A percentile compares a stretch with the other conserved stretches of the same genome.
Evolutionary conservation across 1,140 invertebrate genomes (phyloP).

Genomic region (Odontomachus brunneus): DNA sequence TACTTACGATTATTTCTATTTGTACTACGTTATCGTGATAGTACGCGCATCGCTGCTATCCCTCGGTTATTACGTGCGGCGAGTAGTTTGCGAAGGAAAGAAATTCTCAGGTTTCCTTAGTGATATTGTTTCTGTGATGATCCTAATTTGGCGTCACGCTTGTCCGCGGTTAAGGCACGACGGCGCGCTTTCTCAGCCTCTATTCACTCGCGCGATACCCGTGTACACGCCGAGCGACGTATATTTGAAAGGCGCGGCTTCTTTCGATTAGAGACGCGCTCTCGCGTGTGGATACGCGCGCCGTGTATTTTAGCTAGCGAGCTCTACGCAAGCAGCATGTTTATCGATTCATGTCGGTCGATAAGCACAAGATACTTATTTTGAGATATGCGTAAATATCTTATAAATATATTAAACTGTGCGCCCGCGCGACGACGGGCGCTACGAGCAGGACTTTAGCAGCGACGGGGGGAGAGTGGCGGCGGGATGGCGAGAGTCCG

Average conservation of each 20-base stretch:
- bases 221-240: not conserved
- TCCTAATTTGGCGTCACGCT: conserved; percentile 21
- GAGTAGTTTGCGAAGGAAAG: conserved; percentile 60
- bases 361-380: conserved; percentile 59
- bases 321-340: conserved; percentile 23
- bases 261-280: conserved; percentile 48
- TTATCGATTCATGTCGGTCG: conserved; percentile 53
- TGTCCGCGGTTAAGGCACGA: too few species aligned
- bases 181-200: conserved; percentile 5
- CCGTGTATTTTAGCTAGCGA: conserved; percentile 36
- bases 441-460: conserved; percentile 11
- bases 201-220: not conserved
- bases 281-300: too few species aligned
- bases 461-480: too few species aligned
- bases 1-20: conserved; percentile 64
- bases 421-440: conserved; percentile 33
- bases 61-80: conserved; percentile 48
- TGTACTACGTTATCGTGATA: conserved; percentile 61
- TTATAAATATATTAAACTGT: conserved; percentile 54
- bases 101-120: conserved; percentile 61
- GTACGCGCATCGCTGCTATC: conserved; percentile 60
- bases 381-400: conserved; percentile 54
- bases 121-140: conserved; percentile 31
- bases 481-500: not conserved
- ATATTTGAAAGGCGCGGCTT: conserved; percentile 33